phyloP scores from a whole-genome alignment of 37 sponge, comb jelly and placozoan species.

The Beroe ovata region DNA sequence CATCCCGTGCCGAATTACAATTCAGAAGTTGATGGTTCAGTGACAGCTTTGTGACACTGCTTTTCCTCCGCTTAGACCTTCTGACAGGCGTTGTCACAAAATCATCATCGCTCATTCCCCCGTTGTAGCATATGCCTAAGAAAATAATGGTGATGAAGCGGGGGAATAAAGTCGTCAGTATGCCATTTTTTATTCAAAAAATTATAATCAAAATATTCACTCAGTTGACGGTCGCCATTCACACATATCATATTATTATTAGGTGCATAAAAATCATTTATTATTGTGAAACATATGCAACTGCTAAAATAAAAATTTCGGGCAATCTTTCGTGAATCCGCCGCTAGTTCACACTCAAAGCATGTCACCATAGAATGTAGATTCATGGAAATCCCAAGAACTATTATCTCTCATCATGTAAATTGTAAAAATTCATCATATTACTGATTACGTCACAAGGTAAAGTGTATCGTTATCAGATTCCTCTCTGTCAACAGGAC shows the following conservation, averaged over 20 bases:
- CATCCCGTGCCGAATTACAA: background rate
- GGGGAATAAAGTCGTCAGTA: background rate
- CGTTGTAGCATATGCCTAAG: background rate
- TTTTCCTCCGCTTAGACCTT: background rate
- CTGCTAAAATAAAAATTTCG: no score
- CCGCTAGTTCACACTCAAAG: no score
- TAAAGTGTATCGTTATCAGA: background rate
- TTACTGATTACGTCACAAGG: constrained; percentile 5
- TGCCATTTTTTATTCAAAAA: no score
- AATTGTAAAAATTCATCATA: background rate
- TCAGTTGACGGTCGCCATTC: no score
- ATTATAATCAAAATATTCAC: no score
- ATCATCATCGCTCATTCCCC: constrained; percentile 25
- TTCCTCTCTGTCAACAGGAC: constrained; percentile 21
- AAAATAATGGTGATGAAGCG: background rate
- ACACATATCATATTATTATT: no score
- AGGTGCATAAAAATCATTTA: no score
- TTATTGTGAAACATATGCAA: no score
- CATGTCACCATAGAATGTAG: no score
- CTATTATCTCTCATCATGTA: background rate
- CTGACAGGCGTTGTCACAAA: constrained; percentile 7
- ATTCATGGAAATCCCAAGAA: background rate
- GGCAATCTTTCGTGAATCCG: no score
- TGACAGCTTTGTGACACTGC: background rate
- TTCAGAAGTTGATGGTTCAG: background rate